Conservation (phyloP, 2,797 vertebrate genomes). For the Triplophysa yarkandensis region DNA sequence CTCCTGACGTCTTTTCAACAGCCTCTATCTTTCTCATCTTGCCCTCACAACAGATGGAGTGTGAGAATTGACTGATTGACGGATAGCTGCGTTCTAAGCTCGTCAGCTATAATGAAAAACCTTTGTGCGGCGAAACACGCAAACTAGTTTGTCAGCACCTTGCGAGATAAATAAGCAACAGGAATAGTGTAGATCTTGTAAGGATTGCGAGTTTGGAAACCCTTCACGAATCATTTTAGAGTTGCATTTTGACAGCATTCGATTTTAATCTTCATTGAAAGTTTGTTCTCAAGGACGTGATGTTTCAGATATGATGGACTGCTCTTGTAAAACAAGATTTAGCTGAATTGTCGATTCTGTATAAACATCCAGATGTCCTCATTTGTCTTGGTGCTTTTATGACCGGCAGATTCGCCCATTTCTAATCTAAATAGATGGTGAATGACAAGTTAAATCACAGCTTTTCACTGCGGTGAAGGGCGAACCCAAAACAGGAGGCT, state of each 20-base stretch:
- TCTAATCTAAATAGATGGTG: constrained; percentile 29
- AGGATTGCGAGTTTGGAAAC: neutral
- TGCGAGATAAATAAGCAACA: constrained; percentile 33
- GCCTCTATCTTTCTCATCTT: constrained; percentile 18
- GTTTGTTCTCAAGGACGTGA: constrained; percentile 15
- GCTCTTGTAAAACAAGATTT: constrained; percentile 20
- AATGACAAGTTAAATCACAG: constrained; percentile 23
- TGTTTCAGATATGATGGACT: constrained; percentile 25
- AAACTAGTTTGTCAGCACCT: constrained; percentile 46
- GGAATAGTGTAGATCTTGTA: constrained; percentile 7
- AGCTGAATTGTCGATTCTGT: constrained; percentile 26
- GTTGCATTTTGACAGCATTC: constrained; percentile 22
- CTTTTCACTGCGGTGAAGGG: neutral
- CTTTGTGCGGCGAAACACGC: constrained; percentile 31
- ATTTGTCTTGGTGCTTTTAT: constrained; percentile 15
- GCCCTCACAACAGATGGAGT: constrained; percentile 48
- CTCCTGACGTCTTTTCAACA: constrained; percentile 6
- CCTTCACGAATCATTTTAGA: neutral
- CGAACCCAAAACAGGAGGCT: neutral
- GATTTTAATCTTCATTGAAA: constrained; percentile 40
- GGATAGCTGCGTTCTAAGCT: constrained; percentile 33
- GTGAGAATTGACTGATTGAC: constrained; percentile 45
- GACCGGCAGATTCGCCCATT: neutral
- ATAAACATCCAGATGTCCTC: constrained; percentile 32
- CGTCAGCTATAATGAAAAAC: constrained; percentile 45